phyloP scores from a whole-genome alignment of 2,113 vertebrate species.

The Thinocorus orbignyianus region DNA sequence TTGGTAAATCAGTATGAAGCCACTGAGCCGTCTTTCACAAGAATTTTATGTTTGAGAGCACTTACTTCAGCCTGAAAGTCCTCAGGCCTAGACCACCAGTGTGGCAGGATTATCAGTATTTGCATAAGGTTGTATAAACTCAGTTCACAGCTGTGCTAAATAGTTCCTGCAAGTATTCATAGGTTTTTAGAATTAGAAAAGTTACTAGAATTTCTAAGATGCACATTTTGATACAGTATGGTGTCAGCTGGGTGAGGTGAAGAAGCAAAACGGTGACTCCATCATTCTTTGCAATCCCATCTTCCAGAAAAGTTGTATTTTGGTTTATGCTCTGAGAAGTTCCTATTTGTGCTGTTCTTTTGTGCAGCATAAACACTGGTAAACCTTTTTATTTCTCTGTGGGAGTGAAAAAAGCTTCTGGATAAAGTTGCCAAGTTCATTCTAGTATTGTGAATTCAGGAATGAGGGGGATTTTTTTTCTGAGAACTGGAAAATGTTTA shows the following conservation, averaged over 20 bases:
- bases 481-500: neutral
- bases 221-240: accelerated
- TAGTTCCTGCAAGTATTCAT: neutral
- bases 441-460: neutral
- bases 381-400: neutral
- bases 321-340: neutral
- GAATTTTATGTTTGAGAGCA: accelerated
- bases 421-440: neutral
- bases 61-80: accelerated
- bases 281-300: accelerated
- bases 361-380: accelerated
- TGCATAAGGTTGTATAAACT: neutral
- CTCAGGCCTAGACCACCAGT: neutral
- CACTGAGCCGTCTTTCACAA: no score
- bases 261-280: neutral
- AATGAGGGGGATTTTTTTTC: neutral
- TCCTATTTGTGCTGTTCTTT: neutral
- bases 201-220: neutral
- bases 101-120: neutral
- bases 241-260: no score
- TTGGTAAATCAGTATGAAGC: neutral
- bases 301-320: neutral
- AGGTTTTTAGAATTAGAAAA: neutral
- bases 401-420: neutral
- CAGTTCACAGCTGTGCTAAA: neutral